Conservation (phyloP, 2,113 vertebrate species). For the Bombycilla garrulus region DNA sequence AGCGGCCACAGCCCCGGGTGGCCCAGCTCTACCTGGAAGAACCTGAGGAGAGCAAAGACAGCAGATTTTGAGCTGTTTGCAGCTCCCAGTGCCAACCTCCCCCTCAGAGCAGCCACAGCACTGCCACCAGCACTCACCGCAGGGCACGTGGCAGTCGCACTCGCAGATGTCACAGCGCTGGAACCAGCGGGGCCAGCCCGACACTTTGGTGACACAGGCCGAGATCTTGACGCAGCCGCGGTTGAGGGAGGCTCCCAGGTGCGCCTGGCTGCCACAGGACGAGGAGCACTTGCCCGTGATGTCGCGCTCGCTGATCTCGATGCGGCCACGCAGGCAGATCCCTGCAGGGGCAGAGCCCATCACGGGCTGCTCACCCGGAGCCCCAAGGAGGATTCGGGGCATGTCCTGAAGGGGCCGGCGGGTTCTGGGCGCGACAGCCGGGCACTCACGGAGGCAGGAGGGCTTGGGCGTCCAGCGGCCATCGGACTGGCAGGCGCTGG, state of each 20-base stretch:
- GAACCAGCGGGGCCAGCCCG: conserved; percentile 81
- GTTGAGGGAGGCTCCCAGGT: conserved; percentile 58
- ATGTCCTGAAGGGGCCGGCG: no score
- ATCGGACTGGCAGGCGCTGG: conserved; percentile 72
- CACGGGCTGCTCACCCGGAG: not conserved
- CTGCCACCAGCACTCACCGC: conserved; percentile 15
- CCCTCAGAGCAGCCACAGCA: accelerated
- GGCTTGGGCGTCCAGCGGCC: conserved; percentile 81
- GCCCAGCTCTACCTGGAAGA: not conserved
- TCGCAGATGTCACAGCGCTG: conserved; percentile 75
- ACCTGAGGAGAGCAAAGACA: not conserved
- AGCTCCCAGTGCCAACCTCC: not conserved
- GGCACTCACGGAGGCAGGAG: conserved; percentile 77
- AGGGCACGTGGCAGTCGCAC: conserved; percentile 80
- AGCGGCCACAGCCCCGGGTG: accelerated
- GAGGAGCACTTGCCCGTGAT: conserved; percentile 75
- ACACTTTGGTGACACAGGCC: conserved; percentile 75
- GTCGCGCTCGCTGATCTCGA: conserved; percentile 78
- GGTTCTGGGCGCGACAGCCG: not conserved
- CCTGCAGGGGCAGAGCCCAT: conserved; percentile 28
- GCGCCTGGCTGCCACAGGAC: conserved; percentile 70
- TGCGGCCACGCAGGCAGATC: conserved; percentile 74
- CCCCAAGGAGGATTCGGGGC: accelerated
- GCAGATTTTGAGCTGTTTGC: not conserved
- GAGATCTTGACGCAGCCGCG: conserved; percentile 76